Evolutionary conservation across 2,113 vertebrate genomes (phyloP).

Genomic region (Prionailurus bengalensis): DNA sequence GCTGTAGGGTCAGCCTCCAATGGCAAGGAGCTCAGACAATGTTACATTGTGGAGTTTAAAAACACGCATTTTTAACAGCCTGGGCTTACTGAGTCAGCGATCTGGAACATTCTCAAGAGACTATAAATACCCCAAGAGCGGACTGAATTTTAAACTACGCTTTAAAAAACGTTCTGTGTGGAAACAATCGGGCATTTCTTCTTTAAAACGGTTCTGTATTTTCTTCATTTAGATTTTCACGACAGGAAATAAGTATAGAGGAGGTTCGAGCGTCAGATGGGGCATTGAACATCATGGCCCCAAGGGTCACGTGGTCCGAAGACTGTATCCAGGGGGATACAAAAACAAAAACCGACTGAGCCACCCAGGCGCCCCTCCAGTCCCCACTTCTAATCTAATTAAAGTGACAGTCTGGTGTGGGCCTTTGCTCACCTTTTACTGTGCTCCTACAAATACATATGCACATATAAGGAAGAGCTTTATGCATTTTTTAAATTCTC

Average conservation of each 20-base stretch:
- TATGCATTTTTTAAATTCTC: background rate
- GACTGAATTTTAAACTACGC: constrained; percentile 71
- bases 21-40: constrained; percentile 70
- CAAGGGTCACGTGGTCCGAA: background rate
- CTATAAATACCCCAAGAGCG: constrained; percentile 76
- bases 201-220: constrained; percentile 55
- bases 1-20: constrained; percentile 32
- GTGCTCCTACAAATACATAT: background rate
- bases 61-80: constrained; percentile 76
- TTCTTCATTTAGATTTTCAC: constrained; percentile 59
- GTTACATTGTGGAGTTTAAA: constrained; percentile 72
- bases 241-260: background rate
- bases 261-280: background rate
- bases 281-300: background rate
- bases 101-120: constrained; percentile 80
- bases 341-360: too few species aligned
- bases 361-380: background rate
- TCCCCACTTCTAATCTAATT: background rate
- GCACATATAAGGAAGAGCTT: background rate
- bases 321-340: background rate
- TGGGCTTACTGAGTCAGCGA: constrained; percentile 79
- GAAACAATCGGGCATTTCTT: constrained; percentile 77
- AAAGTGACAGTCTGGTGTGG: background rate
- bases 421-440: background rate
- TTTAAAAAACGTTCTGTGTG: constrained; percentile 68